Percentiles rank a stretch among this genome's conserved stretches.
Conservation (phyloP, 2,113 vertebrate species). For the Otolemur garnettii region DNA sequence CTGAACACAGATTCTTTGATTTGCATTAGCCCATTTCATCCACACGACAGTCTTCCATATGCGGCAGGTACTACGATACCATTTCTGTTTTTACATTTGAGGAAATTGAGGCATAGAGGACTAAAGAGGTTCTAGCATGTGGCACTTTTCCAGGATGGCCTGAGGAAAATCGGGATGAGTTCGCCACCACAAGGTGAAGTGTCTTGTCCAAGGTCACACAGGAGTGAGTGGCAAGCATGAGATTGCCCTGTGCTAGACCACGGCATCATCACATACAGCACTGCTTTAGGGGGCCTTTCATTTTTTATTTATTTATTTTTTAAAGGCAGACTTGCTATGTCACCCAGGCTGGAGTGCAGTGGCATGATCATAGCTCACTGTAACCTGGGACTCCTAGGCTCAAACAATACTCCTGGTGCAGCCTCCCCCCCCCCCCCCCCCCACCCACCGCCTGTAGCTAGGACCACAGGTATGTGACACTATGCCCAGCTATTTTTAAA, state of each 20-base stretch:
- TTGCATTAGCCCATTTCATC: neutral
- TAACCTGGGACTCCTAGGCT: too few species aligned
- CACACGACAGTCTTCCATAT: rapidly evolving
- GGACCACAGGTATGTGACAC: too few species aligned
- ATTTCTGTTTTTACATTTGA: neutral
- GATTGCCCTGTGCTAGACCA: rapidly evolving
- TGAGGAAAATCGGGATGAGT: neutral
- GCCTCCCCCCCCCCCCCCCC: too few species aligned
- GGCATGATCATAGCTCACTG: too few species aligned
- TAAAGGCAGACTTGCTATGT: too few species aligned
- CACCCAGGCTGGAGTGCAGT: too few species aligned
- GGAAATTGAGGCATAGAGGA: neutral
- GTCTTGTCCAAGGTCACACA: neutral
- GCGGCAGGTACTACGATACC: rapidly evolving
- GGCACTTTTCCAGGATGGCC: neutral
- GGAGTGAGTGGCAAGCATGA: neutral
- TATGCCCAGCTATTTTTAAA: too few species aligned
- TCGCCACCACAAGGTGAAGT: neutral
- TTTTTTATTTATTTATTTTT: too few species aligned
- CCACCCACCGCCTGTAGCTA: too few species aligned
- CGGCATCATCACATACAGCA: rapidly evolving
- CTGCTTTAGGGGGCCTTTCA: neutral
- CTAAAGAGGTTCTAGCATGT: neutral
- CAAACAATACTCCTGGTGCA: too few species aligned
- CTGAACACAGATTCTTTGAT: too few species aligned